Evolutionary conservation across 2,797 vertebrate species (phyloP), one percentile per base, ranked within the genome.

Genomic region (Iguana delicatissima): DNA sequence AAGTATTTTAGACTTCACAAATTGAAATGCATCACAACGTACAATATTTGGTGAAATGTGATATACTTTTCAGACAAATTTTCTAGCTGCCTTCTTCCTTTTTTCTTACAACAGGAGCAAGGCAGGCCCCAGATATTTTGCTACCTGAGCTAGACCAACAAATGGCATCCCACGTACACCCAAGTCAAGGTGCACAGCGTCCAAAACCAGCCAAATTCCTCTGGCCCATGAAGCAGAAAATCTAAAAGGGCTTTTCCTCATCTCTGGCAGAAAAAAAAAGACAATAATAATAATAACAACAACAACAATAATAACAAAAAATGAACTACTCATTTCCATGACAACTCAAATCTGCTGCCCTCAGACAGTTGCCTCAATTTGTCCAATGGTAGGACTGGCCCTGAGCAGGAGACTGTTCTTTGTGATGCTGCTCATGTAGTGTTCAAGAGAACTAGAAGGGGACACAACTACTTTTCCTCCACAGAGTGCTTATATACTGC

Each of bases 21-120:
- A 89, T 55, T 62, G 29, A 42, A 64, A 80, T 76, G 80, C 55
- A 50, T 69, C 83, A 88, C 52, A 80, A 29, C 46, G 79, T 62
- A 59, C 14, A 12, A 38, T 80, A 69, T 24, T 46, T 84, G 26
- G 77, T 55, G 12, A 59, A 69, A 87, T 38, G 74, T 62, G 38
- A 77, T 57, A 10, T 67, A 6, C 29, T 69, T 69, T 24, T 32
- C 67, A 32, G 79, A 9, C 74, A 42, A 64, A 24, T 69, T 22
- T 35, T 88, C 42, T 38, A 74, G 32, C 22, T 72, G 50, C 74
- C 1, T 1, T 16, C 32, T 87, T 76, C 55, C 67, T 55, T 32
- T 77, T 57, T 3, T 16, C n/a, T 55, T 62, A 52, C 52, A 59
- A 79, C 46, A 13, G 76, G 42, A 50, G 26, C 42, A 79, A 20